Conservation (phyloP, 2,888 invertebrate genomes). For the Cosmorhoe ocellata region DNA sequence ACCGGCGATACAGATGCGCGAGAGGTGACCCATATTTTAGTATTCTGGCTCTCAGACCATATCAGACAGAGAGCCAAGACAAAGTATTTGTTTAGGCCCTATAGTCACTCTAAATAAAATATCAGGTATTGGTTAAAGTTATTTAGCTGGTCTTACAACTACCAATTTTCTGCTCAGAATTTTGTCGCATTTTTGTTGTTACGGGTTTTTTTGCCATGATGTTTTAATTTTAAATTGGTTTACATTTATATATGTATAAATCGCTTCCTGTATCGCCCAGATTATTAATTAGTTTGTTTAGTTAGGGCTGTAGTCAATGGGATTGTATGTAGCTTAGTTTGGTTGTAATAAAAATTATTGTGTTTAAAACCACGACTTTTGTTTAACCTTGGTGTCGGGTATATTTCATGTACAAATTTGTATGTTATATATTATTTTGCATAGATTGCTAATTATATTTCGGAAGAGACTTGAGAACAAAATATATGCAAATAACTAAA, state of each 20-base stretch:
- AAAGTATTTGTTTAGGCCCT: too few relatives aligned
- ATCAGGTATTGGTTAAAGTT: too few relatives aligned
- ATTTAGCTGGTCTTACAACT: too few relatives aligned
- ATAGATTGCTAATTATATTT: too few relatives aligned
- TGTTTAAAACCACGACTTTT: slow-evolving; percentile 41
- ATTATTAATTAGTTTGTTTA: slow-evolving; percentile 2
- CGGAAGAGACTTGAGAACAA: too few relatives aligned
- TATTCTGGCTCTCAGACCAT: background rate
- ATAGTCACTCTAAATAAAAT: too few relatives aligned
- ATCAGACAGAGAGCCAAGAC: background rate
- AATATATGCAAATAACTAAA: too few relatives aligned
- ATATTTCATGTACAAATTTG: slow-evolving; percentile 4
- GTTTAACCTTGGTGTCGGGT: slow-evolving; percentile 45
- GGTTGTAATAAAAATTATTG: slow-evolving; percentile 1
- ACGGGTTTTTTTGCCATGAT: slow-evolving; percentile 1
- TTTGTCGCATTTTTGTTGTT: too few relatives aligned
- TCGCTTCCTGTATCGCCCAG: slow-evolving; percentile 10
- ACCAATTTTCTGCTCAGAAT: too few relatives aligned
- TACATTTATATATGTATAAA: background rate
- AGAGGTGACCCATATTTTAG: background rate
- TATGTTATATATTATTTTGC: too few relatives aligned
- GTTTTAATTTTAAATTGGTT: background rate
- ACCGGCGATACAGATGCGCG: slow-evolving; percentile 3
- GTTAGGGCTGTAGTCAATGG: slow-evolving; percentile 25
- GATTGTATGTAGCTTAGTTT: slow-evolving; percentile 32